phyloP scores from a whole-genome alignment of 2,888 invertebrate genomes.

The Coleophora flavipennella region DNA sequence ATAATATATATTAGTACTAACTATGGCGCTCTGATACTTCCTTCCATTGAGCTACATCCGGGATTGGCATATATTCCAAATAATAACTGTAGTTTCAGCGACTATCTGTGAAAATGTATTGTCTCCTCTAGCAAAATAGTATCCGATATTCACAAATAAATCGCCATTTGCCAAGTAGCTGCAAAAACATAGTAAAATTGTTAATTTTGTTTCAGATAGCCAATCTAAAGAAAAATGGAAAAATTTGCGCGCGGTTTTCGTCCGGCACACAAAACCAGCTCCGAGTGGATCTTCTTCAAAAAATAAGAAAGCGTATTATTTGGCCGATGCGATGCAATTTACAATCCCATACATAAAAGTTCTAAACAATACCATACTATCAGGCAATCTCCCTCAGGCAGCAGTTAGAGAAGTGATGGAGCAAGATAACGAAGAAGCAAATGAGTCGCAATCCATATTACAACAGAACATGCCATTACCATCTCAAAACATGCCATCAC shows the following conservation, averaged over 20 bases:
- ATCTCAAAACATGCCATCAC: conserved; percentile 9
- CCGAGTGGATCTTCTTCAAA: conserved; percentile 5
- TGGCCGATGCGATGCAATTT: conserved; percentile 10
- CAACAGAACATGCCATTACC: conserved; percentile 9
- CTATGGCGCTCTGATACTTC: conserved; percentile 1
- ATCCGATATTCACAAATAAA: conserved; percentile 8
- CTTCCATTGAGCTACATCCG: conserved; percentile 2
- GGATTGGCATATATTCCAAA: conserved; percentile 7
- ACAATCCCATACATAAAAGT: conserved; percentile 7
- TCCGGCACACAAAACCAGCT: conserved; percentile 8
- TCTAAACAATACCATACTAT: conserved; percentile 6
- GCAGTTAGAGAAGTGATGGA: conserved; percentile 6
- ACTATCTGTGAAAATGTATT: conserved; percentile 4
- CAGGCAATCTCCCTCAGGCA: conserved; percentile 9
- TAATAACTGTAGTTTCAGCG: conserved; percentile 9
- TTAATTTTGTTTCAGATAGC: conserved; percentile 2
- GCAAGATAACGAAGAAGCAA: conserved; percentile 10
- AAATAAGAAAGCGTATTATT: conserved; percentile 11
- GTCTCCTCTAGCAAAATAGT: conserved; percentile 7
- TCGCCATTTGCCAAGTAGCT: conserved; percentile 8
- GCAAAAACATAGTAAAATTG: conserved; percentile 1
- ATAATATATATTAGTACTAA: no score
- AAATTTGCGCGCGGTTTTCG: conserved; percentile 8
- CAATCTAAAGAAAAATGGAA: conserved; percentile 7
- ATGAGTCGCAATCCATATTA: conserved; percentile 11